phyloP scores from a whole-genome alignment of 2,113 vertebrate genomes.

The Columba janthina region DNA sequence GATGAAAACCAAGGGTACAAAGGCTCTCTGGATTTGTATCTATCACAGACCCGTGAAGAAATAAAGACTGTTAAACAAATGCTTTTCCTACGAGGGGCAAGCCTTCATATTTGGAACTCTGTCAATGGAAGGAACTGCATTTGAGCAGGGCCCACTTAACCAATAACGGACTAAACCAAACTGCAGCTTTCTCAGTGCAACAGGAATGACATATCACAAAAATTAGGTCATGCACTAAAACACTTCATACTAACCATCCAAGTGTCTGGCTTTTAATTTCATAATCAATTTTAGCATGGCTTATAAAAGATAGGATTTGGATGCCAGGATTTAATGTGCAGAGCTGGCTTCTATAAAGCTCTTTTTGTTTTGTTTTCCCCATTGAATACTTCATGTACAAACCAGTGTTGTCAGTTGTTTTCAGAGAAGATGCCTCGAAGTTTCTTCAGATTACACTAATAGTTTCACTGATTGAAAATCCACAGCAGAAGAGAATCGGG shows the following conservation, averaged over 20 bases:
- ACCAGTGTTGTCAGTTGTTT: constrained; percentile 1
- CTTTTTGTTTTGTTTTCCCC: not conserved
- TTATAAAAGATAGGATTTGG: not conserved
- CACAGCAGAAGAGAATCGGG: constrained; percentile 48
- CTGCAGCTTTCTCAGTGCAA: not conserved
- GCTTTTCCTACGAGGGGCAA: not conserved
- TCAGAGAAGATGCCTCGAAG: not conserved
- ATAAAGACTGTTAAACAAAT: not conserved
- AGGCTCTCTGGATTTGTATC: not conserved
- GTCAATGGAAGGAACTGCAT: not conserved
- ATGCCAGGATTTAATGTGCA: not conserved
- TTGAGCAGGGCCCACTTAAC: not conserved
- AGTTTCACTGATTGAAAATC: constrained; percentile 65
- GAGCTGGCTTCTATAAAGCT: not conserved
- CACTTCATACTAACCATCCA: not conserved
- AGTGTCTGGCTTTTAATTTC: not conserved
- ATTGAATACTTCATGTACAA: not conserved
- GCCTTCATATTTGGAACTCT: not conserved
- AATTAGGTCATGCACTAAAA: not conserved
- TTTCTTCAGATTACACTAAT: constrained; percentile 30
- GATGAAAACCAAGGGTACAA: not conserved
- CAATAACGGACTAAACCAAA: not conserved
- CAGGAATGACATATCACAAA: not conserved
- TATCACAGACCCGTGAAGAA: not conserved
- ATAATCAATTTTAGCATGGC: not conserved